Evolutionary conservation across 2,797 vertebrate species (phyloP), one percentile per base, ranked within the genome.

Genomic region (Helarctos malayanus): DNA sequence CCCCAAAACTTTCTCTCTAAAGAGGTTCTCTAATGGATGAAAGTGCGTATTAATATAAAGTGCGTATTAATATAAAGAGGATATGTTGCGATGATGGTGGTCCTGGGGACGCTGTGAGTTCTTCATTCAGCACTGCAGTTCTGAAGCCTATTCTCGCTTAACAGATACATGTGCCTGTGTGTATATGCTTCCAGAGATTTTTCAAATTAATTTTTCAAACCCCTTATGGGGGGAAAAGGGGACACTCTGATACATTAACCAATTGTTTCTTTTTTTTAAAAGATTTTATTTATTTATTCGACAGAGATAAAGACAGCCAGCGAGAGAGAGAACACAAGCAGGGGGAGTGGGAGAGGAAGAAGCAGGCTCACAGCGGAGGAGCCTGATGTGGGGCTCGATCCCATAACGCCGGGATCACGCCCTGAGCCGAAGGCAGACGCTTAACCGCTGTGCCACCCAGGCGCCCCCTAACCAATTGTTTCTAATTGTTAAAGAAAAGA

Each of bases 131-230:
- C 29, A 27, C 85, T 59, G 29, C 68, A 41, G 47, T n/a, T 14
- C 75, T 83, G 32, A 78, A 54, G 29, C n/a, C 29, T 91, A 23
- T 54, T 21, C 19, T 69, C 5, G 23, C 13, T 63, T 71, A 41
- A 82, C 10, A 76, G 23, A n/a, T 82, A 49, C 1, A 41, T 32
- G 25, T 54, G 2, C 29, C 25, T 29, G 7, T 71, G 59, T 49
- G 11, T 63, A 47, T 61, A n/a, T 61, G 47, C 32, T 59, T 94
- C 25, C 45, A 87, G 19, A 83, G 54, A 56, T 54, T 92, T 92
- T 84, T 88, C 69, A 95, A 78, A 59, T 97, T 86, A 82, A 23
- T 73, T 71, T 71, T 91, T 89, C 38, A 93, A 75, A 41, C 10
- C 38, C 11, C 6, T 38, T 35, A 29, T 75, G 19, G 61, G 7